A percentile compares a stretch with the other conserved stretches of the same genome.
phyloP scores from a whole-genome alignment of 2,888 invertebrate species.

The Tetrapedia diversipes region DNA sequence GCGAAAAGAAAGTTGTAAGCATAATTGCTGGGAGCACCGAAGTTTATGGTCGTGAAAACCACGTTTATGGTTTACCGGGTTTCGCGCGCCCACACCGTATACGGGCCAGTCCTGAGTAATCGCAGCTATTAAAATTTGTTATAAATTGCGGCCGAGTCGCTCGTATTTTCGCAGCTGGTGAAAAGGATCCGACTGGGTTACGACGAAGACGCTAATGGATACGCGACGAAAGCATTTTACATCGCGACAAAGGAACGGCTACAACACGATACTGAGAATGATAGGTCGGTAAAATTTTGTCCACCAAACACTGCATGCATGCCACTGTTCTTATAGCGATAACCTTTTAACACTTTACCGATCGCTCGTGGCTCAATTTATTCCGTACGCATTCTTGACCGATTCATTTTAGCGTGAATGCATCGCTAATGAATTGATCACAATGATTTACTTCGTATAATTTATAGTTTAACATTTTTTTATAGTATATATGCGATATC shows the following conservation, averaged over 20 bases:
- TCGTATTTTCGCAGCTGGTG: conserved; percentile 9
- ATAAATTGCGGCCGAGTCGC: conserved; percentile 29
- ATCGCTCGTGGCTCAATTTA: too few relatives aligned
- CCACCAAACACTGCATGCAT: too few relatives aligned
- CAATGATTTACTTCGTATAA: too few relatives aligned
- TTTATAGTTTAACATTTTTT: too few relatives aligned
- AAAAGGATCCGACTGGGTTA: conserved; percentile 1
- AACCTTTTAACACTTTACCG: too few relatives aligned
- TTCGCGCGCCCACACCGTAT: conserved; percentile 24
- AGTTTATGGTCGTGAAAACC: conserved; percentile 58
- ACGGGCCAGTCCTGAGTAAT: conserved; percentile 42
- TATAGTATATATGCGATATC: too few relatives aligned
- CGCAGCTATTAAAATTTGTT: conserved; percentile 45
- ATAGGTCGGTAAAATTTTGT: not conserved
- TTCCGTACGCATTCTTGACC: too few relatives aligned
- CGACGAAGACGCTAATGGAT: not conserved
- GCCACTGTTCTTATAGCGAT: too few relatives aligned
- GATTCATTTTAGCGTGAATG: too few relatives aligned
- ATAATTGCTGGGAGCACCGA: conserved; percentile 49
- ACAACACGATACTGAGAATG: not conserved
- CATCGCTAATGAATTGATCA: too few relatives aligned
- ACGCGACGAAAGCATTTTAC: not conserved
- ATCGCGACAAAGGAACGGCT: not conserved
- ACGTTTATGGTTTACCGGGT: conserved; percentile 55
- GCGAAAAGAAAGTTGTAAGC: conserved; percentile 48